These are phyloP conservation scores for Andrena cerasifolii DNA, from an alignment of 1,140 invertebrate genomes.

Conservation along the genomic window DNA sequence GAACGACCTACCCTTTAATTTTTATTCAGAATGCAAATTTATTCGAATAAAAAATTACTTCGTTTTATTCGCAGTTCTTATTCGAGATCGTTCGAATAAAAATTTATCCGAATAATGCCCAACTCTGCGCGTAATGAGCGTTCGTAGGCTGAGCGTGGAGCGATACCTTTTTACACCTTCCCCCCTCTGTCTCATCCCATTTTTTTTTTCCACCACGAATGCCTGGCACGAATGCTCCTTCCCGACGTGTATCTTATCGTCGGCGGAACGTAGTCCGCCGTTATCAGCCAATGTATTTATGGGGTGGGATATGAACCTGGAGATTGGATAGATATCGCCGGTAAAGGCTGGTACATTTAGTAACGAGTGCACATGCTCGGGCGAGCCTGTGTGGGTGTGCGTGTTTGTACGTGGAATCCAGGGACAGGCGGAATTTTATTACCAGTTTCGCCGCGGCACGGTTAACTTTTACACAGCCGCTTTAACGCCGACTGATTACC, in stretches of 20 bases:
- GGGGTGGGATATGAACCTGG: conserved; percentile 74
- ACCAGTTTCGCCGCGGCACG: neutral
- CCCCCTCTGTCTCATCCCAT: neutral
- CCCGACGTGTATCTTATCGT: conserved; percentile 76
- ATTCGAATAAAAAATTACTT: too few species aligned
- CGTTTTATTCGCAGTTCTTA: too few species aligned
- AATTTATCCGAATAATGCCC: too few species aligned
- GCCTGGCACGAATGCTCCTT: conserved; percentile 48
- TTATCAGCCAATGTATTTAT: conserved; percentile 81
- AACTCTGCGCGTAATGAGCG: too few species aligned
- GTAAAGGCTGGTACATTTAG: conserved; percentile 51
- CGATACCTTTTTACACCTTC: neutral
- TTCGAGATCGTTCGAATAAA: too few species aligned
- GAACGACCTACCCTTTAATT: too few species aligned
- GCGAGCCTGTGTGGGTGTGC: neutral
- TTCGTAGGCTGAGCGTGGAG: too few species aligned
- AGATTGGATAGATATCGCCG: conserved; percentile 68
- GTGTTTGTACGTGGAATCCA: conserved; percentile 45
- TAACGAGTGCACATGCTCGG: conserved; percentile 18
- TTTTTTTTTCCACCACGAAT: conserved; percentile 7
- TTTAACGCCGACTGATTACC: conserved; percentile 13
- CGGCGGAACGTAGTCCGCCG: conserved; percentile 59
- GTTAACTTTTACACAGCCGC: neutral
- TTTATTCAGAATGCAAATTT: too few species aligned
- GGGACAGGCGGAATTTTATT: conserved; percentile 50